Base-by-base conservation (phyloP, 2,888 invertebrate genomes). In the Odontomyia ornata region DNA sequence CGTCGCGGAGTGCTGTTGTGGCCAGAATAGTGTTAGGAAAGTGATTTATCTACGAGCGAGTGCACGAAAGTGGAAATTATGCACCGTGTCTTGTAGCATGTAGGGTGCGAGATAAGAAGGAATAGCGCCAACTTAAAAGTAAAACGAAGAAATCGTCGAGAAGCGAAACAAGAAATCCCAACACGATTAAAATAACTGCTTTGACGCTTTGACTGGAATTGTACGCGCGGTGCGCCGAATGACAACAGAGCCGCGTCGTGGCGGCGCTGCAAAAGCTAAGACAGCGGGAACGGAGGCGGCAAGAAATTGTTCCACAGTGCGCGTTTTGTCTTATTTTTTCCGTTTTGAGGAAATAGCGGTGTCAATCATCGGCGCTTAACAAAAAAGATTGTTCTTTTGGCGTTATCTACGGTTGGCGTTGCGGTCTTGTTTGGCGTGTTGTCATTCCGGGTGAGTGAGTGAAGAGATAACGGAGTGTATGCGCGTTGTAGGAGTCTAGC, bases 281-380 rank as follows among this genome's bases (percentile, higher is more conserved):
- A n/a, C n/a, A n/a, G n/a, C n/a, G n/a, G n/a, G n/a, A 52, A 52
- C 21, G 18, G 25, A 18, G 5, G n/a, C 36, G 36, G n/a, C 36
- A 21, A 46, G 67, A 67, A 67, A 67, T 43, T 67, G 69, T 25
- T 30, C 11, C 69, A n/a, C n/a, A 18, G 1, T 21, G 43, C 21
- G 25, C 60, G 23, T 9, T 27, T 23, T 23, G 46, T 47, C 30
- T 64, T 30, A 11, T 60, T 60, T 60, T 60, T 11, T 36, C 9
- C 36, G 36, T 36, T 36, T 25, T 21, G 73, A 57, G 73, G 73
- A 73, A 73, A 73, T 36, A 73, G 27, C 36, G 30, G 21, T 73
- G 60, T 57, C 60, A 60, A 60, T 60, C 73, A 73, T 36, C 43
- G 73, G 73, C 71, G 71, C 71, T 72, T 52, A 72, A 11, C n/a